Percentiles rank a stretch among this genome's conserved stretches.
These are phyloP conservation scores for Cyphomyrmex costatus DNA, from an alignment of 1,140 invertebrate species.

Conservation along the genomic window DNA sequence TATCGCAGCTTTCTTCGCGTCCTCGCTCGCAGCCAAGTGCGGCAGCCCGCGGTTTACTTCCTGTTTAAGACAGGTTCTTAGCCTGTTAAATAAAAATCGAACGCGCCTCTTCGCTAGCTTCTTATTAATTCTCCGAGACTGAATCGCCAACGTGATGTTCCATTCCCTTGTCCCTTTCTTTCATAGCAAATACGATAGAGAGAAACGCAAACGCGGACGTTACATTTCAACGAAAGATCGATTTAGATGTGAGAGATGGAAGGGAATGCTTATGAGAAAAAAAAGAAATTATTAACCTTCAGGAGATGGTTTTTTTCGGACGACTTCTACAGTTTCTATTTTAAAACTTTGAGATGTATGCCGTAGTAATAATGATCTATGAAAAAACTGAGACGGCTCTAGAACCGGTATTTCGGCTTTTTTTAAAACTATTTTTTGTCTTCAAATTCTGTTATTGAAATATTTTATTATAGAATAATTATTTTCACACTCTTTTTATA, in stretches of 20 bases:
- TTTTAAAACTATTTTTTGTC: too few species aligned
- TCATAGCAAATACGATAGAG: background rate
- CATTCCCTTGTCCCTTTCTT: slow-evolving; percentile 1
- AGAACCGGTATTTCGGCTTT: too few species aligned
- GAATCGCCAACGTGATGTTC: slow-evolving; percentile 21
- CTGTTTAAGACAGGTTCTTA: slow-evolving; percentile 48
- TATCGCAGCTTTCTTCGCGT: slow-evolving; percentile 23
- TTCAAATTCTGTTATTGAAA: too few species aligned
- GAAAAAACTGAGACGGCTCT: too few species aligned
- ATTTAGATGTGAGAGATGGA: slow-evolving; percentile 26
- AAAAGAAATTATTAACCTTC: slow-evolving; percentile 62
- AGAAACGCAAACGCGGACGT: slow-evolving; percentile 1
- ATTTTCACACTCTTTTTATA: too few species aligned
- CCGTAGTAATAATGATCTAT: too few species aligned
- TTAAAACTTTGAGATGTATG: too few species aligned
- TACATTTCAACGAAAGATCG: slow-evolving; percentile 9
- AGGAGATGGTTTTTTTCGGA: too few species aligned
- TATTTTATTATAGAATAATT: too few species aligned
- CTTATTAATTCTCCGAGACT: slow-evolving; percentile 48
- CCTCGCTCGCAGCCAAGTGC: slow-evolving; percentile 29
- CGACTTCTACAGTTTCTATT: too few species aligned
- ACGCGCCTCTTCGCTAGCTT: slow-evolving; percentile 37
- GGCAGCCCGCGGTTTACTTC: slow-evolving; percentile 29
- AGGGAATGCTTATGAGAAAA: background rate
- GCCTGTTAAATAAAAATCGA: slow-evolving; percentile 44